Conservation (phyloP, 2,113 vertebrate species). For the Charina bottae region DNA sequence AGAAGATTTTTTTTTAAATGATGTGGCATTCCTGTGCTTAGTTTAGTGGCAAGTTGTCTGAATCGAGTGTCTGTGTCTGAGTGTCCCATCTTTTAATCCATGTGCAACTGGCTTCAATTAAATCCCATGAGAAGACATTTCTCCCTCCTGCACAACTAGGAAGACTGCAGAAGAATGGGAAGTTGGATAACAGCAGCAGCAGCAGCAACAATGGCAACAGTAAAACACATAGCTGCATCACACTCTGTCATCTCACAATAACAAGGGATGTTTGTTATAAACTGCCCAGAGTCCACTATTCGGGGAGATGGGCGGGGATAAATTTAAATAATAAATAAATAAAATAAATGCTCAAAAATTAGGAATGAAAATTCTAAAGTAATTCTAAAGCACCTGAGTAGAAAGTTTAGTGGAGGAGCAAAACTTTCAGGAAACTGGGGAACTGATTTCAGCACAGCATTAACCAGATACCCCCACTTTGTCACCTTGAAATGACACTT, state of each 20-base stretch:
- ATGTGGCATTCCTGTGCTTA: not conserved
- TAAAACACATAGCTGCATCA: not conserved
- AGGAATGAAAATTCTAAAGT: not conserved
- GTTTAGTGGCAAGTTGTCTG: not conserved
- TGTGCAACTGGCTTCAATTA: not conserved
- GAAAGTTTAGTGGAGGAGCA: not conserved
- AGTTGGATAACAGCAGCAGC: not conserved
- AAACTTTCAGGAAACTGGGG: not conserved
- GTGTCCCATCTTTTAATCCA: not conserved
- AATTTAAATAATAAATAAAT: too few species aligned
- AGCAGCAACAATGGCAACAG: not conserved
- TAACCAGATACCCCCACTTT: not conserved
- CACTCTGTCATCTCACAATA: not conserved
- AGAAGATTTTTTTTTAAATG: not conserved
- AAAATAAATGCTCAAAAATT: not conserved
- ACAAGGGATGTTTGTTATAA: too few species aligned
- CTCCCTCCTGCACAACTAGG: not conserved
- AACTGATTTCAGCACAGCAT: not conserved
- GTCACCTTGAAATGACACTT: not conserved
- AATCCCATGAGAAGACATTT: not conserved
- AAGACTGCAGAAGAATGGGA: not conserved
- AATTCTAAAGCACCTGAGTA: not conserved
- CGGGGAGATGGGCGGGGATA: too few species aligned
- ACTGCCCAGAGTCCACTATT: too few species aligned
- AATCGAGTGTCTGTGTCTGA: not conserved